Base-by-base conservation (phyloP, 2,888 invertebrate genomes). In the Acanthacorydalis orientalis region DNA sequence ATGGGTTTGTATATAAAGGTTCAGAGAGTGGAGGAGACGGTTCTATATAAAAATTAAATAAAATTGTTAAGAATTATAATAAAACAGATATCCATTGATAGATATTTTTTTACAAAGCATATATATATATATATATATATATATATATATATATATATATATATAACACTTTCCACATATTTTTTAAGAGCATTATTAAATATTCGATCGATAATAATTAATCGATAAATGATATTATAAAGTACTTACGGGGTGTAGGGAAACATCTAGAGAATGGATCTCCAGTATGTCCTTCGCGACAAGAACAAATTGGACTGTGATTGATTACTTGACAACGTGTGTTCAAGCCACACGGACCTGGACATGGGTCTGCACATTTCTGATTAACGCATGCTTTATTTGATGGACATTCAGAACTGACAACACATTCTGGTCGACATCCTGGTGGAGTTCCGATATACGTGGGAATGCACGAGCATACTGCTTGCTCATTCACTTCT, bases 401-500 rank as follows among this genome's bases (percentile, higher is more conserved):
- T 35, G 69, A 60, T 0, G 74, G 65, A 58, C 83, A 84, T 55
- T 84, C 83, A 0, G 75, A 69, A 57, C 77, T 82, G 14, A 74
- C 66, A 1, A 74, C 68, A 57, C 81, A 83, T 63, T 80, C 82
- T 1, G 80, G 78, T 23, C 78, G 69, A 60, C 82, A 85, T 43
- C 74, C 72, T 7, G 83, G 83, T 45, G 86, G 85, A 52, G 73
- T 74, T 12, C 86, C 86, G 52, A 78, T 69, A 57, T 77, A 84
- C 48, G 76, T 74, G 9, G 74, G 68, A 51, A 77, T 68, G 53
- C 85, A 85, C 50, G 77, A 78, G 56, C 85, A 85, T 11, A 80
- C 75, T 7, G 81, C 80, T 54, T 61, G 57, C 37, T 63, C 65
- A 55, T 83, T 83, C 31, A 75, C 61, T 57, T 78, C 79, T 48